phyloP scores from a whole-genome alignment of 2,113 vertebrate genomes.

The Myotis lucifugus region DNA sequence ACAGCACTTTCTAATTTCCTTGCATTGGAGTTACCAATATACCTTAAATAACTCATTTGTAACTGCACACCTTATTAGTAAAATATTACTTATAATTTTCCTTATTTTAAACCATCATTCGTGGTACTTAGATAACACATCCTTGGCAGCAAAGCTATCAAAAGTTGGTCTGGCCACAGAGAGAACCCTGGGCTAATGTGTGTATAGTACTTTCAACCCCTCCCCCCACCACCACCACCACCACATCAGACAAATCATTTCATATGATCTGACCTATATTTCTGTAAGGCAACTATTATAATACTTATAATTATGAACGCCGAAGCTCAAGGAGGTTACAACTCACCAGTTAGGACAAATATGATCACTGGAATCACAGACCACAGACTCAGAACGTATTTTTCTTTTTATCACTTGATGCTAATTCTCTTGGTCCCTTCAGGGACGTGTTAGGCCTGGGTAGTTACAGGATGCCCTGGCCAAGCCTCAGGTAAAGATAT shows the following conservation, averaged over 20 bases:
- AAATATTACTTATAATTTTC: background rate
- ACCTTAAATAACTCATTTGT: background rate
- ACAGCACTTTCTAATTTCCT: background rate
- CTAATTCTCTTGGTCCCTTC: background rate
- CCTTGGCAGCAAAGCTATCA: background rate
- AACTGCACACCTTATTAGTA: background rate
- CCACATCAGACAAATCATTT: background rate
- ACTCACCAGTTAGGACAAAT: background rate
- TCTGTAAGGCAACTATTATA: background rate
- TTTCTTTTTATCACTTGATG: background rate
- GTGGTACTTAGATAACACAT: background rate
- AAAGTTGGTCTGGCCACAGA: background rate
- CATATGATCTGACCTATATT: background rate
- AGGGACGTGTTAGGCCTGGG: background rate
- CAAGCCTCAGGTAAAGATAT: background rate
- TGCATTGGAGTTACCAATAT: background rate
- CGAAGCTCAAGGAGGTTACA: background rate
- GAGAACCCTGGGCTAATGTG: background rate
- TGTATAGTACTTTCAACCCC: fast-evolving
- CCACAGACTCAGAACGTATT: background rate
- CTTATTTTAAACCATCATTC: background rate
- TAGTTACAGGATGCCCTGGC: background rate
- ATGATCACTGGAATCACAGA: background rate
- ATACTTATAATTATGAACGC: background rate
- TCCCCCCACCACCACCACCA: no score